These are phyloP conservation scores for Tetropium fuscum DNA, from an alignment of 2,888 invertebrate species.

Conservation along the genomic window DNA sequence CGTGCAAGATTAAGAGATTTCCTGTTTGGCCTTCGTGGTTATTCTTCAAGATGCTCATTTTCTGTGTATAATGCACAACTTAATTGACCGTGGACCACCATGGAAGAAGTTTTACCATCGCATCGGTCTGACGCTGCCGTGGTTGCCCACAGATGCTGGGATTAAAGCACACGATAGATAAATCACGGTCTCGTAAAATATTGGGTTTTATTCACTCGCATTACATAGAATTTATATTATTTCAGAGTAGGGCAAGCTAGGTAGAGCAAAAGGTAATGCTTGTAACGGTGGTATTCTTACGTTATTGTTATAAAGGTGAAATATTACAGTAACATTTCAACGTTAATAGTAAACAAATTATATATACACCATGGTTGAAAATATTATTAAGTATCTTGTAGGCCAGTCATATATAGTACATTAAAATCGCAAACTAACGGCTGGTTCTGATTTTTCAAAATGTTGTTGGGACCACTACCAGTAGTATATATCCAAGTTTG, in stretches of 20 bases:
- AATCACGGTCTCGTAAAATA: slow-evolving; percentile 35
- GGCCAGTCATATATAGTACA: too few relatives aligned
- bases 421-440: too few relatives aligned
- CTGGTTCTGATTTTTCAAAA: too few relatives aligned
- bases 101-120: slow-evolving; percentile 39
- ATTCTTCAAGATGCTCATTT: slow-evolving; percentile 43
- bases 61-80: slow-evolving; percentile 59
- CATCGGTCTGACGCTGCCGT: slow-evolving; percentile 37
- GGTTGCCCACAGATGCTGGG: slow-evolving; percentile 41
- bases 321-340: not conserved
- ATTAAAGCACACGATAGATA: slow-evolving; percentile 54
- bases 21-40: slow-evolving; percentile 41
- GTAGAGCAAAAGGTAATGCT: not conserved
- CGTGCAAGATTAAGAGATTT: slow-evolving; percentile 39
- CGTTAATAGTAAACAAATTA: too few relatives aligned
- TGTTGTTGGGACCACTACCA: too few relatives aligned
- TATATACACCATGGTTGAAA: too few relatives aligned
- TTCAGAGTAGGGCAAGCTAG: not conserved
- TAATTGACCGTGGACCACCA: slow-evolving; percentile 62
- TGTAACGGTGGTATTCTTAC: slow-evolving; percentile 15
- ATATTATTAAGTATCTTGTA: too few relatives aligned
- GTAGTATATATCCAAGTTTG: too few relatives aligned
- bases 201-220: slow-evolving; percentile 27
- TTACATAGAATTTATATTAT: slow-evolving; percentile 21
- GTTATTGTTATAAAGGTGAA: not conserved